Evolutionary conservation across 2,797 vertebrate genomes (phyloP), one percentile per base, ranked within the genome.

Genomic region (Ambastaia sidthimunki): DNA sequence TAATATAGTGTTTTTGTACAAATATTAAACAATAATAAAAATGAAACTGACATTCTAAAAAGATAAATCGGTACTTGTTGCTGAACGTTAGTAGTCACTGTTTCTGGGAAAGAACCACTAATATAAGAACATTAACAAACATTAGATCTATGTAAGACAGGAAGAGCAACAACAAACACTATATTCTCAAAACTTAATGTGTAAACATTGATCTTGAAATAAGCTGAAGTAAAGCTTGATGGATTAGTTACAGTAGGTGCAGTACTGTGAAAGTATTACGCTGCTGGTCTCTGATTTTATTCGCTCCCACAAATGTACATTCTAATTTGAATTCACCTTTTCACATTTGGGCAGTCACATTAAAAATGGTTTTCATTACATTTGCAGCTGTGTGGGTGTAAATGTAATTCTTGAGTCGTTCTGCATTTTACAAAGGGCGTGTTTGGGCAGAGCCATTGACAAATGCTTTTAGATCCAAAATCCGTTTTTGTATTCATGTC

Each of bases 401-500:
- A 13, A 31, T 47, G 21, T 2, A 16, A 19, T 15, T 63, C 19
- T 65, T 4, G 9, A 7, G 13, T 10, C 31, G 11, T 74, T 18
- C 25, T 34, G 12, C 7, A 37, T 54, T 7, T 21, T 18, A 54
- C 25, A 41, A 19, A 37, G 28, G 19, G 48, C 31, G 37, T 52
- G 73, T 65, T 65, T 66, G 28, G 25, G 60, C 50, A 54, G 18
- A 54, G 18, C 60, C 37, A n/a, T 74, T 16, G 25, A 34, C n/a
- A 57, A 54, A 18, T n/a, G 62, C 18, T 44, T 44, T 44, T 7
- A 44, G 10, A 44, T 44, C 41, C 15, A 77, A 44, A 13, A 16
- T 69, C 18, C 59, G 15, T 70, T 7, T 79, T 79, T 72, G 69
- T 65, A 28, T 55, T 71, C 15, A 62, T 55, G 18, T 63, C 52